Base-by-base conservation (phyloP, 2,113 vertebrate species). In the Butorides virescens region DNA sequence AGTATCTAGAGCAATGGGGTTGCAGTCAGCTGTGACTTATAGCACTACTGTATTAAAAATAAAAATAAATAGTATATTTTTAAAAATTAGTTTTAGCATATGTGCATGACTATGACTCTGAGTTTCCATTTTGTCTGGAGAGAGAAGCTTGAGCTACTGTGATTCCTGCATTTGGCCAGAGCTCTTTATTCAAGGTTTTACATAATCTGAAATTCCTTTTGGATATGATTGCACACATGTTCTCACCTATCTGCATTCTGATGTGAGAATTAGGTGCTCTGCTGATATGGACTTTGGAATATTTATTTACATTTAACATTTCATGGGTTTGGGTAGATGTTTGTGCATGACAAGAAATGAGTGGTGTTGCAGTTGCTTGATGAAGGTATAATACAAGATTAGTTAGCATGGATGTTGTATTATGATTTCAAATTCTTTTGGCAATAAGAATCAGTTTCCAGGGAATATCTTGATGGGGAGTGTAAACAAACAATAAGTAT, bases 301-400 rank as follows among this genome's bases (percentile, higher is more conserved):
- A 91, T 96, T 97, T 97, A 91, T 91, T 93, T 97, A 92, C 49
- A 88, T 97, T 97, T 96, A 92, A 97, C 96, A 91, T 94, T 86
- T 94, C 94, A 78, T 72, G 72, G 86, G 52, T 74, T 93, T 74
- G 55, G 62, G 78, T 84, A 56, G 94, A 89, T 95, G 77, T 89
- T 94, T 92, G 79, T 92, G 78, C 66, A 22, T 70, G 36, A 92
- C 92, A 47, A 93, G 88, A 76, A 94, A 90, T 50, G 75, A 88
- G 62, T 13, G 21, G 67, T 42, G 66, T 62, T 89, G 61, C 52
- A 63, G 86, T 73, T 97, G 65, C 72, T 88, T 79, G 55, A 44
- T 81, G 71, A 59, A 93, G 71, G 89, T 81, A 36, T 87, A 82
- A 72, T 46, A 50, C 4, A 76, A 94, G 95, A 93, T 96, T 91